phyloP scores from a whole-genome alignment of 1,140 invertebrate species.

The Psix sp. region DNA sequence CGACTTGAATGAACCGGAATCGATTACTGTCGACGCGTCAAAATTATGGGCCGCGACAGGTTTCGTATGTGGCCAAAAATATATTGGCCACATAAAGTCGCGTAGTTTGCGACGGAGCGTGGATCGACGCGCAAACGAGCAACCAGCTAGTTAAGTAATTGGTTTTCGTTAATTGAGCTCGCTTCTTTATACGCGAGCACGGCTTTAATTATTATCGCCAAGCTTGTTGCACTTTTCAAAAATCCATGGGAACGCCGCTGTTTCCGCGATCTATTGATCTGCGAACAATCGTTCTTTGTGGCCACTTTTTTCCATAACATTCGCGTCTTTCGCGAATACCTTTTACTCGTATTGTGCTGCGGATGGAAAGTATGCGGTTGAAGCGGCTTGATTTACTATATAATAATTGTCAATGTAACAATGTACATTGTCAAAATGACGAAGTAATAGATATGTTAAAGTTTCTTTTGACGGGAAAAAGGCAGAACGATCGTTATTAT shows the following conservation, averaged over 20 bases:
- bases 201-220: slow-evolving; percentile 22
- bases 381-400: too few species aligned
- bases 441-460: too few species aligned
- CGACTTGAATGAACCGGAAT: slow-evolving; percentile 41
- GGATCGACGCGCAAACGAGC: slow-evolving; percentile 28
- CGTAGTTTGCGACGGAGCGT: slow-evolving; percentile 29
- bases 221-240: slow-evolving; percentile 3
- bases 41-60: slow-evolving; percentile 25
- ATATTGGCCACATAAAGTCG: slow-evolving; percentile 37
- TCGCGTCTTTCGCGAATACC: too few species aligned
- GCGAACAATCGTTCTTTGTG: too few species aligned
- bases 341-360: too few species aligned
- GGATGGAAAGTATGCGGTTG: too few species aligned
- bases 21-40: slow-evolving; percentile 21
- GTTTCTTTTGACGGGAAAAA: too few species aligned
- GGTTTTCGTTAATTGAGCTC: slow-evolving; percentile 30
- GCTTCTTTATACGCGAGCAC: slow-evolving; percentile 16
- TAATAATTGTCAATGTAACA: too few species aligned
- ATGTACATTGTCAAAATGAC: too few species aligned
- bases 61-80: slow-evolving; percentile 23
- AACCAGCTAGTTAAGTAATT: slow-evolving; percentile 22
- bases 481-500: too few species aligned
- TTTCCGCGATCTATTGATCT: too few species aligned
- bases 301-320: too few species aligned
- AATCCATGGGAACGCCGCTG: slow-evolving; percentile 3